These are phyloP conservation scores for Xenopus tropicalis DNA, from an alignment of 2,113 vertebrate genomes.

Conservation along the genomic window DNA sequence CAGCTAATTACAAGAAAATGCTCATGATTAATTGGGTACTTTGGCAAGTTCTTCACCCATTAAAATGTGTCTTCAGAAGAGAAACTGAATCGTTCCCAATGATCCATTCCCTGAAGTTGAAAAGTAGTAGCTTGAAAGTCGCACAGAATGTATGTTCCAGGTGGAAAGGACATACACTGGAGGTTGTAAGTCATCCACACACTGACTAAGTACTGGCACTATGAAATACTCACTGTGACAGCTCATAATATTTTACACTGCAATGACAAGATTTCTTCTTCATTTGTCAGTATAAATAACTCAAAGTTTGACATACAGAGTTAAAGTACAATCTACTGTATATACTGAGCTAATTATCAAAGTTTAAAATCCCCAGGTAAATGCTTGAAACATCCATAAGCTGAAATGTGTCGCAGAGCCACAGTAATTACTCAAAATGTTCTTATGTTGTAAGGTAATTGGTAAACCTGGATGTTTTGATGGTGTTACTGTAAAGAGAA, in stretches of 20 bases:
- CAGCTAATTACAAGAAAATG: not conserved
- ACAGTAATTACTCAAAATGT: no score
- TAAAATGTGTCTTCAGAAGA: not conserved
- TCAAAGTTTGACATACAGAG: not conserved
- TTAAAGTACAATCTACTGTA: no score
- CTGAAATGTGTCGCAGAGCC: no score
- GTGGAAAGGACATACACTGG: not conserved
- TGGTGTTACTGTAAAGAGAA: no score
- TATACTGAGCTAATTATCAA: no score
- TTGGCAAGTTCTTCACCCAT: not conserved
- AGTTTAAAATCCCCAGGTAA: no score
- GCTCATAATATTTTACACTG: constrained; percentile 7
- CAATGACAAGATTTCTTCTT: not conserved
- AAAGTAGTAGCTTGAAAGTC: no score
- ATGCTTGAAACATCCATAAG: no score
- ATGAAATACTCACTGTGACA: constrained; percentile 10
- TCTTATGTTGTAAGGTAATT: no score
- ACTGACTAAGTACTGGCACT: constrained; percentile 7
- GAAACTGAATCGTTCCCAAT: not conserved
- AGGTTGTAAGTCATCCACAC: constrained; percentile 5
- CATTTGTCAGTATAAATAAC: not conserved
- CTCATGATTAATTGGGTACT: not conserved
- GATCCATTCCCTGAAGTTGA: no score
- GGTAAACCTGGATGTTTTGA: no score
- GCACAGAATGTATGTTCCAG: constrained; percentile 1